A percentile compares a stretch with the other conserved stretches of the same genome.
These are phyloP conservation scores for Drosophila pallidifrons DNA, from an alignment of 1,140 invertebrate species.

Conservation along the genomic window DNA sequence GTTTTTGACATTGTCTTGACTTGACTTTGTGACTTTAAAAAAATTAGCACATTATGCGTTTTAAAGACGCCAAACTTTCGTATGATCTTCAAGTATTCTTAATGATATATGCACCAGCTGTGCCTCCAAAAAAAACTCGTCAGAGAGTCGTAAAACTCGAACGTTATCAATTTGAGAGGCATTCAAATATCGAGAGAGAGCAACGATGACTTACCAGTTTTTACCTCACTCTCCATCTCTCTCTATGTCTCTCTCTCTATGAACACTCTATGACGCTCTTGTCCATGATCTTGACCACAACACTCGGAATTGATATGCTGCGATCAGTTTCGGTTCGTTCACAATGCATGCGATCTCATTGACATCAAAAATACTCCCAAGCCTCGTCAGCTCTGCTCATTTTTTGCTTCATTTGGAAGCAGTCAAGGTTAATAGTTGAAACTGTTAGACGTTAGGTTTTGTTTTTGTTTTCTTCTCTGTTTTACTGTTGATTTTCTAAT, in stretches of 20 bases:
- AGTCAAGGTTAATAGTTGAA: slow-evolving; percentile 80
- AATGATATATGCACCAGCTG: slow-evolving; percentile 21
- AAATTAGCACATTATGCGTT: slow-evolving; percentile 34
- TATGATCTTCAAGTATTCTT: slow-evolving; percentile 33
- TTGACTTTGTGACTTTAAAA: slow-evolving; percentile 23
- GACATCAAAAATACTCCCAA: slow-evolving; percentile 66
- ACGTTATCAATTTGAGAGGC: slow-evolving; percentile 25
- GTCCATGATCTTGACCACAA: slow-evolving; percentile 83
- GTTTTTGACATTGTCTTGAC: slow-evolving; percentile 26
- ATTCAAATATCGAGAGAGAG: background rate
- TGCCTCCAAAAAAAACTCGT: background rate
- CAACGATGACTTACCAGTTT: slow-evolving; percentile 36
- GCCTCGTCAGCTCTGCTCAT: slow-evolving; percentile 31
- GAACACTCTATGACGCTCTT: slow-evolving; percentile 25
- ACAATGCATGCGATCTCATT: slow-evolving; percentile 59
- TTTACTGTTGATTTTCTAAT: slow-evolving; percentile 5
- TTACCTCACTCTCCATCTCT: background rate
- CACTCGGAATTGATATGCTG: slow-evolving; percentile 3
- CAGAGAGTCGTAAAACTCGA: background rate
- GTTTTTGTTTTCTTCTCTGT: slow-evolving; percentile 7
- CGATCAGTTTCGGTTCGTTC: slow-evolving; percentile 4
- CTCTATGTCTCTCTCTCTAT: background rate
- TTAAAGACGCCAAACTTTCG: slow-evolving; percentile 10
- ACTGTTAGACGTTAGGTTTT: slow-evolving; percentile 58
- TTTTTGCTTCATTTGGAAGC: slow-evolving; percentile 33